These are phyloP conservation scores for Phyllostomus hastatus DNA, from an alignment of 2,113 vertebrate genomes.

Conservation along the genomic window DNA sequence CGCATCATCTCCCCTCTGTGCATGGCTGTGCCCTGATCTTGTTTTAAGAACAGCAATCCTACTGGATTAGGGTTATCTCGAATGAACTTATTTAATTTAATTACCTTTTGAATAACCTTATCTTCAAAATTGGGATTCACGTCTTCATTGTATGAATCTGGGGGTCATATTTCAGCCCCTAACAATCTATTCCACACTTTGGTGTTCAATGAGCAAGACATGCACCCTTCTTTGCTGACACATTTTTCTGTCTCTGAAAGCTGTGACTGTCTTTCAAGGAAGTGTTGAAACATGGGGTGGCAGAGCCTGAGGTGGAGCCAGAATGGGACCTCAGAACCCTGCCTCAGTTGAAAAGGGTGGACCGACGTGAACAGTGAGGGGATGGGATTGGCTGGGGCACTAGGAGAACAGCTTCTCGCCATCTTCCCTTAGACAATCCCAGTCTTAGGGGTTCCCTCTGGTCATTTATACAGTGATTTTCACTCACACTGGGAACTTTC, in stretches of 20 bases:
- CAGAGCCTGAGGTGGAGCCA: background rate
- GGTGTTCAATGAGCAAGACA: background rate
- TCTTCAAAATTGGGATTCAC: background rate
- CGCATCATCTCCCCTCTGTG: fast-evolving
- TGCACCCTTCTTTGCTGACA: background rate
- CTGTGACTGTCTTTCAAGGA: background rate
- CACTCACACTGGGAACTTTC: background rate
- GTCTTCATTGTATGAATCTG: background rate
- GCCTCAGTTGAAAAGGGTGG: background rate
- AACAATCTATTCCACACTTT: background rate
- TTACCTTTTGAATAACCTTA: background rate
- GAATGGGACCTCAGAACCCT: background rate
- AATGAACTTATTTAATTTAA: background rate
- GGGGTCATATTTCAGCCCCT: background rate
- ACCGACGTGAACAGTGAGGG: fast-evolving
- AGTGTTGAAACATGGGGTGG: background rate
- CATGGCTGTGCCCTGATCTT: background rate
- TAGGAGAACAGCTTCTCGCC: background rate
- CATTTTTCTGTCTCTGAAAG: background rate
- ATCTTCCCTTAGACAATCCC: background rate
- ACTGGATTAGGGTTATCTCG: too few relatives aligned
- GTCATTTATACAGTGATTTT: background rate
- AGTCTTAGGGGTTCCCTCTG: background rate
- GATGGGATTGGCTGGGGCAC: background rate
- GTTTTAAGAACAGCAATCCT: background rate